Evolutionary conservation across 2,888 invertebrate species (phyloP), one percentile per base, ranked within the genome.

Genomic region (Osmoderma eremita): DNA sequence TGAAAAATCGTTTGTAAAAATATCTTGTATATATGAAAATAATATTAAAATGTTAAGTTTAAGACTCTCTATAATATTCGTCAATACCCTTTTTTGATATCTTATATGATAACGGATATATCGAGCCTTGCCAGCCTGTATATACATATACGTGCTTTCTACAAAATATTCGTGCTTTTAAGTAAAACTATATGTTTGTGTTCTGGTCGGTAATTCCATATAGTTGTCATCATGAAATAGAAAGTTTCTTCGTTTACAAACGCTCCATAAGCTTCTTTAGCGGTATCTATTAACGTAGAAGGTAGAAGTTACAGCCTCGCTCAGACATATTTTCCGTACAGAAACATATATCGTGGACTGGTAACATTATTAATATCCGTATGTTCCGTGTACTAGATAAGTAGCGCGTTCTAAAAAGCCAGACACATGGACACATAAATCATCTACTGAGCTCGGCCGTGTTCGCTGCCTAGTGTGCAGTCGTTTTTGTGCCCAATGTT

Each of bases 351-450:
- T 45, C 45, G 45, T 45, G 15, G 42, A 24, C 58, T 58, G 13
- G 20, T 15, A 45, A 58, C 58, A 58, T 58, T 58, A 58, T 42
- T 30, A 58, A 58, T 58, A 58, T 42, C 45, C 24, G 42, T 58
- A 18, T 15, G 45, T 58, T 58, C 45, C 42, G 24, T 42, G 42
- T 42, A 45, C 58, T 39, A 45, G 58, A 45, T 58, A 58, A 58
- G 58, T 58, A 58, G 45, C 45, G 30, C 45, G 30, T 39, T 45
- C 58, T 58, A 45, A 58, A 15, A 24, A 58, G 42, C 45, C 15
- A 42, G 58, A 58, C 45, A 58, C 45, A 58, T 58, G 58, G 58
- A 30, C 24, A 17, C 45, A 58, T 58, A 58, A 58, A 58, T 58
- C 58, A 58, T 58, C 56, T 15, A 24, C 4, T 45, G 17, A 45